Evolutionary conservation across 1,140 invertebrate genomes (phyloP), one percentile per base, ranked within the genome.

Genomic region (Subanguina moxae): DNA sequence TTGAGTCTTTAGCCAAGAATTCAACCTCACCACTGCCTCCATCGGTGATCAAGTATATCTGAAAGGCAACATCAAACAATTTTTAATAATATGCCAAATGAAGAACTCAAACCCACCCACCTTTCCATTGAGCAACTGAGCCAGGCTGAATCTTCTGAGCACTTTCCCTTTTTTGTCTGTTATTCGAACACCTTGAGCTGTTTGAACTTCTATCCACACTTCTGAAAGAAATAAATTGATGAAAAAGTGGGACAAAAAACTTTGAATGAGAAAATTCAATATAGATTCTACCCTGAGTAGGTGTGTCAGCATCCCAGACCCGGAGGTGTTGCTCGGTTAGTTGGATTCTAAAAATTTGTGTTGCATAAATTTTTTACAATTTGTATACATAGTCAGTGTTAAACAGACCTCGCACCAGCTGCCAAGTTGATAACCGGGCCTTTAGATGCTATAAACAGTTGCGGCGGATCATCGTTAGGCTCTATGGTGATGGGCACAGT

Each of bases 391-490:
- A 38, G 3, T 38, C 32, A 38, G 11, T 38, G n/a, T n/a, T 8
- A 3, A 15, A 52, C n/a, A 52, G 17, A 74, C 75, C 68, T 78
- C 30, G 70, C 58, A 15, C 67, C 57, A 1, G 74, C 63, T 21
- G 73, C 61, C 38, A 80, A 67, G 62, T 68, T 43, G 17, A 80
- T 42, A 11, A 64, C 38, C 7, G 62, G 57, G 0, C 78, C 78
- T 8, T 57, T 64, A 21, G 72, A 28, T 21, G 61, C 70, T 25
- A 65, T 57, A 1, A 61, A 43, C 5, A 80, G 43, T 62, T 78
- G 71, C 1, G 78, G 78, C 13, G 65, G 57, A 57, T 80, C 78
- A 43, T 80, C 72, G 1, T 67, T 63, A 27, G 78, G 72, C 25
- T 74, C 70, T 17, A 80, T 72, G 58, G 70, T 25, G 21, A 75